Conservation (phyloP, 2,113 vertebrate genomes). For the Anas platyrhynchos region DNA sequence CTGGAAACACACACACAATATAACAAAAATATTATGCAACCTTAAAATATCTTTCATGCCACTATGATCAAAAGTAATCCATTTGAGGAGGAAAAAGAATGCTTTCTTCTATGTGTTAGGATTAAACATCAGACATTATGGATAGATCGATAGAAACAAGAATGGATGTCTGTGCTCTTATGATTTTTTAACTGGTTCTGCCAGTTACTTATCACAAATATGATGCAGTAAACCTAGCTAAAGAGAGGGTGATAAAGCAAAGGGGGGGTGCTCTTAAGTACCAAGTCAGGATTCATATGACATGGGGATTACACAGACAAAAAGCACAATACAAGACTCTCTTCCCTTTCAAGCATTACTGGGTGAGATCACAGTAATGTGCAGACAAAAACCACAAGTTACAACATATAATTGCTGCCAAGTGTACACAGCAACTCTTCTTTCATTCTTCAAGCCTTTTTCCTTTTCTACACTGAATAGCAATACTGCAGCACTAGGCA, state of each 20-base stretch:
- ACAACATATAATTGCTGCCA: constrained; percentile 28
- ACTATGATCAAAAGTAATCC: not conserved
- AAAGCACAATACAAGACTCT: constrained; percentile 61
- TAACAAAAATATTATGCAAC: not conserved
- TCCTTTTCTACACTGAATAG: not conserved
- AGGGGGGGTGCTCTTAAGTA: not conserved
- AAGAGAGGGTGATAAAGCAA: not conserved
- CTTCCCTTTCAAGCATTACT: constrained; percentile 58
- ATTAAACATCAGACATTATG: constrained; percentile 6
- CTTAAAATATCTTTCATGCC: not conserved
- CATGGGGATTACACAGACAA: constrained; percentile 34
- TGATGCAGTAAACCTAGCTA: not conserved
- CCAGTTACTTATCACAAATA: not conserved
- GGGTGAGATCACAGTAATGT: constrained; percentile 69
- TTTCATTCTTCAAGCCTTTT: not conserved
- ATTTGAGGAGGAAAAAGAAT: not conserved
- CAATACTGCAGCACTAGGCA: not conserved
- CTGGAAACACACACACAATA: not conserved
- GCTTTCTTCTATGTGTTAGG: not conserved
- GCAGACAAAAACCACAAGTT: constrained; percentile 55
- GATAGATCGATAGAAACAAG: not conserved
- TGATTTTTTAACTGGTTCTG: not conserved
- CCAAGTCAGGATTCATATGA: constrained; percentile 26
- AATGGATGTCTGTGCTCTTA: not conserved
- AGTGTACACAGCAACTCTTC: constrained; percentile 50